Evolutionary conservation across 1,140 invertebrate species (phyloP), one percentile per base, ranked within the genome.

Genomic region (Lineus longissimus): DNA sequence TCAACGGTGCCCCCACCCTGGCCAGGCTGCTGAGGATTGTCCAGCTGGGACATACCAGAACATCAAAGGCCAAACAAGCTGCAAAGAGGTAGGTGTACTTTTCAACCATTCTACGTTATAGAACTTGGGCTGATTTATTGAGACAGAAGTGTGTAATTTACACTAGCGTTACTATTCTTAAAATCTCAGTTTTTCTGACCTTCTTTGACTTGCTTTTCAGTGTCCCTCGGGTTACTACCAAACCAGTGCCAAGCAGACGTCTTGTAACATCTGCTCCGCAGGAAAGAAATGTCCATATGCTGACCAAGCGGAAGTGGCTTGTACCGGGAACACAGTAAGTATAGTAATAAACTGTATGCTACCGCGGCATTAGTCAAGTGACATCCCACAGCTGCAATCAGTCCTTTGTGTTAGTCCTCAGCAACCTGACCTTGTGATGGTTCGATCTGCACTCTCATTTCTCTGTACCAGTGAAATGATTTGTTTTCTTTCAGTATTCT

Each of bases 171-270:
- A 31, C 17, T 15, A n/a, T 9, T 30, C 29, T 65, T 17, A 40
- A n/a, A n/a, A 27, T 9, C 23, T 30, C 30, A 15, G 33, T 54
- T 66, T 29, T 31, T 1, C 19, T 29, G 1, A 62, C 22, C 0
- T 36, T 55, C 0, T 33, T 36, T 57, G 23, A 31, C 57, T 54
- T 13, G 45, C 54, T 19, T 73, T 71, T 62, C 68, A 79, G 77
- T 79, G 77, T 67, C 61, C 77, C 23, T 55, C 59, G 55, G 77
- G 77, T n/a, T 79, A 76, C 57, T 78, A 78, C 62, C 62, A 67
- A 0, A 64, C 63, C 17, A 51, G 60, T 15, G 68, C 70, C 19
- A 74, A 72, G 2, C 61, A 30, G 11, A 55, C 59, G 2, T 59
- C 51, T 6, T 79, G 77, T 63, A 75, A 71, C 0, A 68, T 70